phyloP scores from a whole-genome alignment of 2,113 vertebrate genomes.

The Toxotes chatareus region DNA sequence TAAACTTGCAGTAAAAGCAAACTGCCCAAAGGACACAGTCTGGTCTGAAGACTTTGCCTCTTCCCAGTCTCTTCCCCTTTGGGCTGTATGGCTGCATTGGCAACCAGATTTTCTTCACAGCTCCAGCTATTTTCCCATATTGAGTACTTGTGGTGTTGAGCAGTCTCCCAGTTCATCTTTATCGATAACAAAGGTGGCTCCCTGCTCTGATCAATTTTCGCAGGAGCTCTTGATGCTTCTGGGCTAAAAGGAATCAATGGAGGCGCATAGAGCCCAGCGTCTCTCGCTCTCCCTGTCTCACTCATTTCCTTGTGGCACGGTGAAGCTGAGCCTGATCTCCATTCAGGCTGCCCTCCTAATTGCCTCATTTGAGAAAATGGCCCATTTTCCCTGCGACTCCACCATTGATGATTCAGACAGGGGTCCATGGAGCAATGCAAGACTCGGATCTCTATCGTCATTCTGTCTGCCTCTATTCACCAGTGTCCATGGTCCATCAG shows the following conservation, averaged over 20 bases:
- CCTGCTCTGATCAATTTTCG: constrained; percentile 74
- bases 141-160: constrained; percentile 45
- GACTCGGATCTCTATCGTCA: constrained; percentile 56
- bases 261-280: constrained; percentile 56
- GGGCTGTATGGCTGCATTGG: constrained; percentile 33
- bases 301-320: constrained; percentile 61
- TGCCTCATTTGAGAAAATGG: constrained; percentile 82
- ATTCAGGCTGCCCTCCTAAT: constrained; percentile 77
- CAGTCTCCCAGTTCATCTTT: constrained; percentile 65
- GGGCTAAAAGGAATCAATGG: constrained; percentile 75
- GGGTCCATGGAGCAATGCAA: constrained; percentile 62
- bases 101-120: constrained; percentile 62
- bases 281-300: constrained; percentile 57
- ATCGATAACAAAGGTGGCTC: constrained; percentile 75
- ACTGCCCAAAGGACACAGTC: constrained; percentile 59
- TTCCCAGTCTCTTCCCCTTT: constrained; percentile 39
- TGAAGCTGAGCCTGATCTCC: constrained; percentile 71
- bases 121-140: constrained; percentile 54
- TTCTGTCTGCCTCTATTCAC: constrained; percentile 58
- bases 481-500: constrained; percentile 33
- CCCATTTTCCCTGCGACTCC: constrained; percentile 60
- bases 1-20: constrained; percentile 70
- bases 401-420: constrained; percentile 71
- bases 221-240: constrained; percentile 64
- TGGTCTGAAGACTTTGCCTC: constrained; percentile 50